Conservation (phyloP, 2,797 vertebrate species). For the Chrosomus eos region DNA sequence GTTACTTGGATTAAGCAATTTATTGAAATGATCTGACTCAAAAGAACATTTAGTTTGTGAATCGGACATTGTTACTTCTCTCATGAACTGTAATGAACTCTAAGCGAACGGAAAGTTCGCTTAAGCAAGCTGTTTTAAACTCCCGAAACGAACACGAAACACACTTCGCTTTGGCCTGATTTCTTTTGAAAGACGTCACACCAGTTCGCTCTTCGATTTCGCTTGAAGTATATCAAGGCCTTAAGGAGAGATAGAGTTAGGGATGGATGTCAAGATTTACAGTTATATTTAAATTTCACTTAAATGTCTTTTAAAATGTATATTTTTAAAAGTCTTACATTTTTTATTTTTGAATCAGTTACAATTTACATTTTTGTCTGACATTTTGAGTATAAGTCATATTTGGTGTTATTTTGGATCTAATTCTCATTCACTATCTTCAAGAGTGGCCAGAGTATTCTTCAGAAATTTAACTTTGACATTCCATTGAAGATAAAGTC, state of each 20-base stretch:
- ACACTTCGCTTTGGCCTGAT: neutral
- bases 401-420: neutral
- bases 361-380: neutral
- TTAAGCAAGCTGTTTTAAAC: neutral
- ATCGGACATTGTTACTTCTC: neutral
- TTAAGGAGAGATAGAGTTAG: too few relatives aligned
- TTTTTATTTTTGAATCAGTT: too few relatives aligned
- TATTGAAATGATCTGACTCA: neutral
- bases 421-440: neutral
- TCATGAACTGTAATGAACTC: neutral
- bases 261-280: neutral
- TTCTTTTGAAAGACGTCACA: neutral
- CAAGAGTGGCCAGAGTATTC: neutral
- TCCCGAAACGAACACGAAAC: neutral
- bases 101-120: neutral
- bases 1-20: neutral
- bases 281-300: neutral
- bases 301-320: neutral
- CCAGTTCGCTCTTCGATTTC: neutral
- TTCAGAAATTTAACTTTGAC: neutral
- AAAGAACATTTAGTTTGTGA: neutral
- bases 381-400: neutral
- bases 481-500: neutral
- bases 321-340: neutral
- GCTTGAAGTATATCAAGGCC: too few relatives aligned